phyloP scores from a whole-genome alignment of 2,888 invertebrate species.

The Plemyria rubiginata region DNA sequence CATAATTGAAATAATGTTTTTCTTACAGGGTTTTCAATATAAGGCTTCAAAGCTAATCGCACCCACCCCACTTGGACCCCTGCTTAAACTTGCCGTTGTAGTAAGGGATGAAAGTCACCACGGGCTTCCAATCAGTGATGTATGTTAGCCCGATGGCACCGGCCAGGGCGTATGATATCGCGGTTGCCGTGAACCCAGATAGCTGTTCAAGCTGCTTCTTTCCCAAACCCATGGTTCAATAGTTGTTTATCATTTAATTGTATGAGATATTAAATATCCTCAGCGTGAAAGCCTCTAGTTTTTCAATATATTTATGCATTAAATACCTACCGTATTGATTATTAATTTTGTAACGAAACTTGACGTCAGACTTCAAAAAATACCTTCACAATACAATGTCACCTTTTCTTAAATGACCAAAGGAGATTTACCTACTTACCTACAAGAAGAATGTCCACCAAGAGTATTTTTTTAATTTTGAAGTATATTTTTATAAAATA shows the following conservation, averaged over 20 bases:
- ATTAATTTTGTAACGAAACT: no score
- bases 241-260: constrained; percentile 7
- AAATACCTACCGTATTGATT: no score
- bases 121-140: constrained; percentile 90
- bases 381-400: no score
- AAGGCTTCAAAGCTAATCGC: constrained; percentile 17
- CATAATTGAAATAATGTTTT: neutral
- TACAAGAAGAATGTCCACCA: no score
- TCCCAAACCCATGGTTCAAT: constrained; percentile 63
- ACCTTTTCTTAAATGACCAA: no score
- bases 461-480: no score
- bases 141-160: constrained; percentile 85
- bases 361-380: no score
- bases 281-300: no score
- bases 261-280: no score
- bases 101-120: constrained; percentile 89
- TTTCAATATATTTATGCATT: no score
- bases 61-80: constrained; percentile 29
- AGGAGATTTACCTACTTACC: no score
- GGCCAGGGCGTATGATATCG: constrained; percentile 84
- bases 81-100: constrained; percentile 87
- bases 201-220: constrained; percentile 86
- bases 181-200: constrained; percentile 76
- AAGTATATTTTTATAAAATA: no score
- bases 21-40: neutral